phyloP scores from a whole-genome alignment of 2,797 vertebrate species.

The Nasua narica region DNA sequence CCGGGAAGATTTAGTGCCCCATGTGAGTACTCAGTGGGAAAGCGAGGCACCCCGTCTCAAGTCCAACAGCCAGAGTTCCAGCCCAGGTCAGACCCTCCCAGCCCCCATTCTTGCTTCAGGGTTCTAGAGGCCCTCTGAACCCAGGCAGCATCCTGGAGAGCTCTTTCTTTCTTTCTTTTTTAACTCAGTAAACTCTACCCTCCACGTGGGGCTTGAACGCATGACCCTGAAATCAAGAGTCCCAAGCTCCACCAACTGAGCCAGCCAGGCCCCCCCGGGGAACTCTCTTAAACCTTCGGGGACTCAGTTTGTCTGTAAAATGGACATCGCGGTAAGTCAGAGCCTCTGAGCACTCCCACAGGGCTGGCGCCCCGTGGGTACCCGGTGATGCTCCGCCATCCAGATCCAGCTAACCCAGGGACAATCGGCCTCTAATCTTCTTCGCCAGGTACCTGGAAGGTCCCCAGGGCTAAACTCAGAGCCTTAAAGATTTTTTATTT shows the following conservation, averaged over 20 bases:
- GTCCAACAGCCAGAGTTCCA: not conserved
- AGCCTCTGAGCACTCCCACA: not conserved
- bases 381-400: accelerated
- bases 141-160: not conserved
- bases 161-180: not conserved
- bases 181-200: not conserved
- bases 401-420: not conserved
- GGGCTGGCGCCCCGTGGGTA: not conserved
- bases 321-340: not conserved
- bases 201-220: not conserved
- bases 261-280: not conserved
- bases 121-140: not conserved
- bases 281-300: not conserved
- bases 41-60: not conserved
- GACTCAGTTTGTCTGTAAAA: not conserved
- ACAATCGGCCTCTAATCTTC: not conserved
- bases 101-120: not conserved
- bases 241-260: not conserved
- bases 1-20: not conserved
- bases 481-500: too few species aligned
- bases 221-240: not conserved
- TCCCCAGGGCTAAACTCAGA: not conserved
- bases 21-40: not conserved
- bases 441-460: not conserved
- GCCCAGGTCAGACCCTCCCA: not conserved